phyloP scores from a whole-genome alignment of 2,113 vertebrate genomes.

The Halichoeres trimaculatus region DNA sequence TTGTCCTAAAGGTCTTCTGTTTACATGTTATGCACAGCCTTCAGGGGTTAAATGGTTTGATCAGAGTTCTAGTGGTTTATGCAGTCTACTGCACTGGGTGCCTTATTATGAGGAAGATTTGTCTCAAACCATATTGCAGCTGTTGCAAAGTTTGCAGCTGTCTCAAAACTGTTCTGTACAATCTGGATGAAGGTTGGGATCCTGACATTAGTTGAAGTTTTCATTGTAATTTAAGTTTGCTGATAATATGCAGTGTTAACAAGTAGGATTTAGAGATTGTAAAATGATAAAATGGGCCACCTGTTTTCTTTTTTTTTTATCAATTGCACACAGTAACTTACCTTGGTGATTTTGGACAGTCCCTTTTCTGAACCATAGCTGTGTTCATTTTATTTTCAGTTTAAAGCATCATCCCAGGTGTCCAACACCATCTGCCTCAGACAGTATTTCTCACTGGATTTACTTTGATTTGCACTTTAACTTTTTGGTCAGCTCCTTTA shows the following conservation, averaged over 20 bases:
- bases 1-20: slow-evolving; percentile 10
- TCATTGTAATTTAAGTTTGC: background rate
- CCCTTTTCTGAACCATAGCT: background rate
- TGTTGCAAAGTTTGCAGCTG: background rate
- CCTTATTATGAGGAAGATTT: slow-evolving; percentile 30
- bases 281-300: too few species aligned
- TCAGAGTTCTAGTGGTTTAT: background rate
- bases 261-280: background rate
- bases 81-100: slow-evolving; percentile 7
- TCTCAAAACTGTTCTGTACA: background rate
- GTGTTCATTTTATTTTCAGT: background rate
- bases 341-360: background rate
- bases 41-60: background rate
- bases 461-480: slow-evolving; percentile 65
- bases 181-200: background rate
- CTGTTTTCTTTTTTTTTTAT: background rate
- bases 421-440: background rate
- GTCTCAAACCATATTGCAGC: background rate
- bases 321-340: background rate
- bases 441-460: slow-evolving; percentile 22
- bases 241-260: background rate
- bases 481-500: background rate
- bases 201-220: background rate
- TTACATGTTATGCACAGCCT: slow-evolving; percentile 25
- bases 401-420: background rate